Evolutionary conservation across 2,113 vertebrate species (phyloP), one percentile per base, ranked within the genome.

Genomic region (Suncus etruscus): DNA sequence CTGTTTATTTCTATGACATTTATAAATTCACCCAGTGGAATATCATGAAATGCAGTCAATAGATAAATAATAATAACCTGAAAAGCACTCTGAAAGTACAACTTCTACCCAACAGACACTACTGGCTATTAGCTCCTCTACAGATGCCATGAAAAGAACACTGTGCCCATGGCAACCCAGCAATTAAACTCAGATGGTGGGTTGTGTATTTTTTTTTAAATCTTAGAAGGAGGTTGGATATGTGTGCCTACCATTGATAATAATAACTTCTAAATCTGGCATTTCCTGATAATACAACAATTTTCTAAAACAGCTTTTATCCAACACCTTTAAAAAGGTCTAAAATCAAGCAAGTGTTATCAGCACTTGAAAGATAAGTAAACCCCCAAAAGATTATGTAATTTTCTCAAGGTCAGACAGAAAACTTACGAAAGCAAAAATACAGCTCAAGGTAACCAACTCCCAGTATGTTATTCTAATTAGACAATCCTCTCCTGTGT

Each of bases 251-350:
- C 72, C 51, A 51, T 25, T 83, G 87, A 89, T 91, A 94, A 95
- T 94, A 96, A 96, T 78, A 94, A 95, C 85, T 95, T 95, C 87
- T 90, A 93, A 95, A 92, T 94, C 89, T 96, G 91, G 95, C 72
- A 81, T 94, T 95, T 95, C 78, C 87, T 95, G 87, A 94, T 95
- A 94, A 92, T 90, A 69, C 91, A 90, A 89, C 70, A 75, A 91
- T 83, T 69, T 93, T 94, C 91, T 68, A 91, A 70, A 95, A 86
- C 32, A 83, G 75, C 91, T 96, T 95, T 95, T 89, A 94, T 94
- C 83, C 51, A 83, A 90, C 72, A 89, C 85, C 78, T 95, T 61
- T 90, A 69, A 94, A 95, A 82, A 91, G 39, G 25, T 74, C 72
- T 80, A 89, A 91, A 92, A 92, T 91, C 85, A 89, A 93, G 54